These are phyloP conservation scores for Carduelis carduelis DNA, from an alignment of 2,797 vertebrate genomes.

Conservation along the genomic window DNA sequence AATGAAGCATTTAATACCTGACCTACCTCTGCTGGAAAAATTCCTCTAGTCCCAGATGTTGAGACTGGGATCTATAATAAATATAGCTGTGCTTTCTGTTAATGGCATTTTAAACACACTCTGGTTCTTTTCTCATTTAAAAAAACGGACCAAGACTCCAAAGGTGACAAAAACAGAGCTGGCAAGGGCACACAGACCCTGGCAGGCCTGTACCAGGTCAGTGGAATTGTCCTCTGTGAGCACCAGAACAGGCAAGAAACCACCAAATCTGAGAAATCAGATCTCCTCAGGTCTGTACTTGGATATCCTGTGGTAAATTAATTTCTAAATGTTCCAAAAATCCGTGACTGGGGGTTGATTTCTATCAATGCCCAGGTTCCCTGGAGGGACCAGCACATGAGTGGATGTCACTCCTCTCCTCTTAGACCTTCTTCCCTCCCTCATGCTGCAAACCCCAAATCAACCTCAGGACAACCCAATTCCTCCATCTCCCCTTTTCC, in stretches of 20 bases:
- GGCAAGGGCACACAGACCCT: not conserved
- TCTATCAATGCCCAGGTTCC: not conserved
- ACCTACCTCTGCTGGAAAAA: not conserved
- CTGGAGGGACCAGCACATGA: not conserved
- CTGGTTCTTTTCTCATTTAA: not conserved
- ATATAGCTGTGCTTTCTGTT: rapidly evolving
- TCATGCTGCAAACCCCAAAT: not conserved
- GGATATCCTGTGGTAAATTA: not conserved
- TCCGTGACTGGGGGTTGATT: not conserved
- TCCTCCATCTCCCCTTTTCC: not conserved
- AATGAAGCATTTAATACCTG: not conserved
- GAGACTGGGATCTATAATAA: not conserved
- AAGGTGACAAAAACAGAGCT: not conserved
- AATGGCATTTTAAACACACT: not conserved
- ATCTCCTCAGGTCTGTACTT: not conserved
- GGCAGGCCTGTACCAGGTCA: not conserved
- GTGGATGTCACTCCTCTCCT: not conserved
- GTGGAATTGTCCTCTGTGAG: not conserved
- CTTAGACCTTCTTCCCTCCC: not conserved
- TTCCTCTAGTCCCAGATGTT: not conserved
- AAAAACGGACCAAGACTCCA: not conserved
- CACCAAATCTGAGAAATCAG: not conserved
- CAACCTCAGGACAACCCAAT: rapidly evolving
- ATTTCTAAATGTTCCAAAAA: not conserved
- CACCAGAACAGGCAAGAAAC: not conserved